Evolutionary conservation across 2,888 invertebrate species (phyloP).

Genomic region (Spodoptera picta): DNA sequence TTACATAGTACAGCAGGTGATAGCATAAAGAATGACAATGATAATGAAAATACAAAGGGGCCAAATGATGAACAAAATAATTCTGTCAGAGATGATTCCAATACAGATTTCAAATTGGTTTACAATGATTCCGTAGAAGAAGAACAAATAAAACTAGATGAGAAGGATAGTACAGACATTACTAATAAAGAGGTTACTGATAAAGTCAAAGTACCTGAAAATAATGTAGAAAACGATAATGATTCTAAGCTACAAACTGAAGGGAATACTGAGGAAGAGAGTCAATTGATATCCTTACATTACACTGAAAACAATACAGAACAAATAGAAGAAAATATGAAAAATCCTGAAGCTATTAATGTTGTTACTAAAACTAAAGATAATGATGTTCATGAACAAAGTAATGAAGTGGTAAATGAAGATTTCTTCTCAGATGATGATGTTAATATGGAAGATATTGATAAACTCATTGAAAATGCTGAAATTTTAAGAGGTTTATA

Average conservation of each 20-base stretch:
- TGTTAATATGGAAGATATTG: slow-evolving; percentile 77
- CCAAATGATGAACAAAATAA: slow-evolving; percentile 13
- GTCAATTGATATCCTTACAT: slow-evolving; percentile 51
- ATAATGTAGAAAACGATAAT: slow-evolving; percentile 20
- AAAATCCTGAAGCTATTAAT: slow-evolving; percentile 6
- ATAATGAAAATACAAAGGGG: neutral
- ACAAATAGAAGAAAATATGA: slow-evolving; percentile 9
- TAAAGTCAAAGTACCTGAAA: slow-evolving; percentile 16
- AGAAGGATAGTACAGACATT: slow-evolving; percentile 24
- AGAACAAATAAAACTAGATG: slow-evolving; percentile 53
- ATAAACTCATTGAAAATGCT: slow-evolving; percentile 77
- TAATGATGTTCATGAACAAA: slow-evolving; percentile 54
- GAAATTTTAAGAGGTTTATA: slow-evolving; percentile 70
- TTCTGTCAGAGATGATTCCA: slow-evolving; percentile 52
- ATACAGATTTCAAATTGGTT: slow-evolving; percentile 58
- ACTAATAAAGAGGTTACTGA: slow-evolving; percentile 26
- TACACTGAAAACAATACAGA: slow-evolving; percentile 46
- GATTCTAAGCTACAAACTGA: slow-evolving; percentile 13
- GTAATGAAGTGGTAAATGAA: slow-evolving; percentile 9
- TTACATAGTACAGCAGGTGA: slow-evolving; percentile 11
- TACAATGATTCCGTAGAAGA: slow-evolving; percentile 59
- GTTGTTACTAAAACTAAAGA: slow-evolving; percentile 24
- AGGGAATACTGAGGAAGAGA: slow-evolving; percentile 44
- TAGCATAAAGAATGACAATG: slow-evolving; percentile 5
- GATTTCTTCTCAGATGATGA: slow-evolving; percentile 76